These are phyloP conservation scores for Neomorphus geoffroyi DNA, from an alignment of 2,797 vertebrate species.

Conservation along the genomic window DNA sequence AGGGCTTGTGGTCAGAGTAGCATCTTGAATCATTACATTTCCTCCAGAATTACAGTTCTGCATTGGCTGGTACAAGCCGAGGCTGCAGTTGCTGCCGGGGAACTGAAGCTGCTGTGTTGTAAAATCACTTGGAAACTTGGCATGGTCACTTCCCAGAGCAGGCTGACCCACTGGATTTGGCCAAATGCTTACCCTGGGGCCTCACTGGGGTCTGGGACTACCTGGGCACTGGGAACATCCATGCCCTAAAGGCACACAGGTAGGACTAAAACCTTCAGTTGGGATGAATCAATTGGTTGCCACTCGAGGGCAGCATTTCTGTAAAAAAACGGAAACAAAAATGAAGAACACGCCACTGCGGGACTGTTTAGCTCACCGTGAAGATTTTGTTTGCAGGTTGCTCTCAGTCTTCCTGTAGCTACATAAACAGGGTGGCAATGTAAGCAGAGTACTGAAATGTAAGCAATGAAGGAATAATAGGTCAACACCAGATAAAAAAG, in stretches of 20 bases:
- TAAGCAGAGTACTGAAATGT: not conserved
- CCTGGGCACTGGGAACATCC: rapidly evolving
- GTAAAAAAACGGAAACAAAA: not conserved
- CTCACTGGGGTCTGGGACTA: rapidly evolving
- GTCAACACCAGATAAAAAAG: not conserved
- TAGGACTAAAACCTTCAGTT: not conserved
- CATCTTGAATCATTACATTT: not conserved
- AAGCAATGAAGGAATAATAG: not conserved
- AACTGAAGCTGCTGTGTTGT: not conserved
- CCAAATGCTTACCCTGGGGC: too few relatives aligned
- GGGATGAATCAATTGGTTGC: not conserved
- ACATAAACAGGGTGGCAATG: not conserved
- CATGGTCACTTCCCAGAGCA: rapidly evolving
- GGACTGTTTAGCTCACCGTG: rapidly evolving
- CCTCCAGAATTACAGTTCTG: not conserved
- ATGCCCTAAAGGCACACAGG: not conserved
- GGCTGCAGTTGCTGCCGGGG: not conserved
- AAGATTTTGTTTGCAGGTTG: not conserved
- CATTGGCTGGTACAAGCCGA: not conserved
- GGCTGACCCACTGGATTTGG: too few relatives aligned
- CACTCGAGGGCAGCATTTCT: constrained; percentile 54
- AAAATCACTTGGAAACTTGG: not conserved
- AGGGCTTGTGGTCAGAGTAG: not conserved
- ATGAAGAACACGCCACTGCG: not conserved
- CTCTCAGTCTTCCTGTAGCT: not conserved